Base-by-base conservation (phyloP, 2,888 invertebrate species). In the Sphinx pinastri region DNA sequence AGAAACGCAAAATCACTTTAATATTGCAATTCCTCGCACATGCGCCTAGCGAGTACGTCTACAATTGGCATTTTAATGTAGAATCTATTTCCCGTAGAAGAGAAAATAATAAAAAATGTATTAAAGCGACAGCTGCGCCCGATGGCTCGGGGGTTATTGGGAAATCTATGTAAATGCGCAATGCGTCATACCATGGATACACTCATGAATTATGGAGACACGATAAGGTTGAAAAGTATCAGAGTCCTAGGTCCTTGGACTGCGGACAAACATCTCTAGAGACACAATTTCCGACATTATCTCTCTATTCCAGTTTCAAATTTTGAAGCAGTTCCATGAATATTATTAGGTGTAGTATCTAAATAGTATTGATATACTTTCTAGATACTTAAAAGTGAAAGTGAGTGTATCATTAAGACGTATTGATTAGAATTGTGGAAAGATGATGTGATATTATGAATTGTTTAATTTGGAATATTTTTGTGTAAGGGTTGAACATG, bases 151-250 rank as follows among this genome's bases (percentile, higher is more conserved):
- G 3, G 74, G 72, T 72, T 77, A 77, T 83, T 86, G 78, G 79
- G 79, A 82, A 84, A 87, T 87, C 81, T 90, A 92, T 89, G 90
- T 86, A 90, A 90, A 91, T 89, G 84, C 86, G 86, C 89, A 87
- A 85, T 89, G 87, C 90, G 88, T 89, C 88, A 88, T 83, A 81
- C 80, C 74, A 84, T 83, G 81, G 47, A 47, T 79, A 81, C 84
- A 80, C 84, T 90, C 86, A 89, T 90, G 90, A 87, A 90, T 90
- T 86, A 91, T 91, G 86, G 81, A 90, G 76, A 75, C 72, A 11
- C 13, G 54, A 52, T 54, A 45, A 12, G 69, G 69, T 60, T 60
- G 54, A 31, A 38, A 38, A 19, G 55, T 10, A 16, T 2, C 11
- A 10, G 11, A 16, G n/a, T 19, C 3, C 11, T 19, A 16, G 19